phyloP scores from a whole-genome alignment of 2,113 vertebrate species.

The Aegithalos caudatus region DNA sequence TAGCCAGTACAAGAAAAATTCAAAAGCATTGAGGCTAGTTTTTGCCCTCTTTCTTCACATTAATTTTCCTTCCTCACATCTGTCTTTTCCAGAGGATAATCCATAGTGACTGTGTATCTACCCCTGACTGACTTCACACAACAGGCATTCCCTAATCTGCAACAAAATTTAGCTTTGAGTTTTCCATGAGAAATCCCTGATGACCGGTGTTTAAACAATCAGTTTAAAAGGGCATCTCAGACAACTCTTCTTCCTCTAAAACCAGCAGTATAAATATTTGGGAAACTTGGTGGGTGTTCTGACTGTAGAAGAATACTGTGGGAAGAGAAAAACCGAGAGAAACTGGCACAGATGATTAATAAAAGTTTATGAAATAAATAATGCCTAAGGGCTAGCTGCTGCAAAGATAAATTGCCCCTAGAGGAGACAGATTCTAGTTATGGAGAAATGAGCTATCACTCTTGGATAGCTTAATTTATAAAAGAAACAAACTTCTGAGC shows the following conservation, averaged over 20 bases:
- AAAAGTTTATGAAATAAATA: slow-evolving; percentile 9
- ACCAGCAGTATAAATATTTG: not conserved
- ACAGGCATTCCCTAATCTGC: not conserved
- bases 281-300: not conserved
- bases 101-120: not conserved
- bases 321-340: not conserved
- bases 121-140: not conserved
- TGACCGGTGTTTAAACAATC: not conserved
- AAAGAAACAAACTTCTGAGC: slow-evolving; percentile 14
- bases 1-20: not conserved
- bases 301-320: not conserved
- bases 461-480: slow-evolving; percentile 48
- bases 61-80: not conserved
- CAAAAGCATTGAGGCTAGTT: not conserved
- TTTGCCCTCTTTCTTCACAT: not conserved
- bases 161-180: not conserved
- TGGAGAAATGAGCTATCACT: slow-evolving; percentile 9
- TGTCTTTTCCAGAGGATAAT: not conserved
- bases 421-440: not conserved
- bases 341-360: slow-evolving; percentile 9
- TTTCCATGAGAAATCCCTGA: not conserved
- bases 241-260: not conserved
- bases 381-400: slow-evolving; percentile 32
- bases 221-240: not conserved
- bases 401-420: slow-evolving; percentile 13